Conservation (phyloP, 2,113 vertebrate species). For the Entosphenus tridentatus region DNA sequence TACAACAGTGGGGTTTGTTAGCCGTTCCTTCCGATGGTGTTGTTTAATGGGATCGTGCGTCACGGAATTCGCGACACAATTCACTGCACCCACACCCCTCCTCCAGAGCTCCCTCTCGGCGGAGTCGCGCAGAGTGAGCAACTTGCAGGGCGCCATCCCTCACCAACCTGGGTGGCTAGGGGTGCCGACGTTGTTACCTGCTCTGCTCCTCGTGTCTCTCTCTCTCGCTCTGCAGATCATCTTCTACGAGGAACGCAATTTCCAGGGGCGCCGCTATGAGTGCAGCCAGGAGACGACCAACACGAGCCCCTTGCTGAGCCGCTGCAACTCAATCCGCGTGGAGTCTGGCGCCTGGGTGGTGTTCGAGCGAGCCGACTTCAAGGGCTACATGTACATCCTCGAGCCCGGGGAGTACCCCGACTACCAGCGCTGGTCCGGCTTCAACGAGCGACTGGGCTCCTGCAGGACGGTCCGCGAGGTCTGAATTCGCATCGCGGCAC, state of each 20-base stretch:
- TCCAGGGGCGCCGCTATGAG: conserved; percentile 31
- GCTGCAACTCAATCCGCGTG: conserved; percentile 27
- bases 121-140: too few relatives aligned
- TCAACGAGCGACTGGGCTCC: conserved; percentile 23
- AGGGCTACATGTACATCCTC: conserved; percentile 24
- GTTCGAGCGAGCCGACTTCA: conserved; percentile 24
- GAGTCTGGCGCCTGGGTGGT: conserved; percentile 30
- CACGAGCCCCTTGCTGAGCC: conserved; percentile 26
- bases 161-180: too few relatives aligned
- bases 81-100: too few relatives aligned
- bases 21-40: too few relatives aligned
- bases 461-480: conserved; percentile 22
- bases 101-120: too few relatives aligned
- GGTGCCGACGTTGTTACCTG: too few relatives aligned
- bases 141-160: too few relatives aligned
- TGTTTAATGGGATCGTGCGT: too few relatives aligned
- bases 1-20: too few relatives aligned
- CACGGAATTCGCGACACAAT: too few relatives aligned
- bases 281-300: conserved; percentile 27
- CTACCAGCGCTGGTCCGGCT: conserved; percentile 20
- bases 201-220: too few relatives aligned
- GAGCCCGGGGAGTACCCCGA: conserved; percentile 22
- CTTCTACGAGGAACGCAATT: conserved; percentile 31
- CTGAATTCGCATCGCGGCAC: too few relatives aligned
- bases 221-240: conserved; percentile 15